Conservation (phyloP, 2,888 invertebrate genomes). For the Coelogynopora nodosa region DNA sequence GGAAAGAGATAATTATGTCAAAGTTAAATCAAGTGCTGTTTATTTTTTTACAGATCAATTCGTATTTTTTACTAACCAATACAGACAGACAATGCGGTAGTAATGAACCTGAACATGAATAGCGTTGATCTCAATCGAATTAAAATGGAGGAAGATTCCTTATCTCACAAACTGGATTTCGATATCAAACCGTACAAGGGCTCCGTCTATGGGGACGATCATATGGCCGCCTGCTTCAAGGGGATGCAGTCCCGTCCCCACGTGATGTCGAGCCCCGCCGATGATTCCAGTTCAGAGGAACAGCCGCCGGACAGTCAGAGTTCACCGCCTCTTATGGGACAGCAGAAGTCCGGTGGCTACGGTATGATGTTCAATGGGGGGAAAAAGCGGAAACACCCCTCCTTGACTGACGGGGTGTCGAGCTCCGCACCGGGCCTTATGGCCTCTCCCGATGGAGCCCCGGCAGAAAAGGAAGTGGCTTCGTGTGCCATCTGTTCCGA, state of each 20-base stretch:
- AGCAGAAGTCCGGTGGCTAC: background rate
- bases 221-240: background rate
- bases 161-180: background rate
- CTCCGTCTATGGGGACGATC: background rate
- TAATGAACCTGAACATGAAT: background rate
- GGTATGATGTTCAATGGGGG: background rate
- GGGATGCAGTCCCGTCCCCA: background rate
- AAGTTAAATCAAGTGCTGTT: too few relatives aligned
- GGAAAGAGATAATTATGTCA: too few relatives aligned
- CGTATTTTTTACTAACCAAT: background rate
- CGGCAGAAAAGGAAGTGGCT: background rate
- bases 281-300: background rate
- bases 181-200: background rate
- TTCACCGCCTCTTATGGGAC: background rate
- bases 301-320: constrained; percentile 4
- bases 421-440: background rate
- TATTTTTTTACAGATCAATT: background rate
- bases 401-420: background rate
- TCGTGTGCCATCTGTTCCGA: background rate
- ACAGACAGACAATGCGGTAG: background rate
- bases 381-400: background rate
- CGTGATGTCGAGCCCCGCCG: background rate
- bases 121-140: constrained; percentile 12
- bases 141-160: background rate
- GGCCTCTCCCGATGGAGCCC: background rate